phyloP scores from a whole-genome alignment of 2,797 vertebrate genomes.

The Caiman crocodilus region DNA sequence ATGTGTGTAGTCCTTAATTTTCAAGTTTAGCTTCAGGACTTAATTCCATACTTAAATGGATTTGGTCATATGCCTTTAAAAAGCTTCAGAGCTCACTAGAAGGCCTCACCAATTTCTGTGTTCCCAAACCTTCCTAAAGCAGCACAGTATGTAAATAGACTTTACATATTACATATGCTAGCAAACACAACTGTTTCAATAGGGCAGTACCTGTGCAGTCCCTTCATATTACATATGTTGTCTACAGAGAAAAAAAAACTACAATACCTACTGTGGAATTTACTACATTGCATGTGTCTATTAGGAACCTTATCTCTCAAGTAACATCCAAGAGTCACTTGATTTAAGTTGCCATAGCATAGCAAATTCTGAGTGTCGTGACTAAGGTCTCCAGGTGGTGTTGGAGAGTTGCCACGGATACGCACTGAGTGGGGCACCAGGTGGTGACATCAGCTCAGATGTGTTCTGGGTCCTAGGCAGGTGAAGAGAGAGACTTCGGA shows the following conservation, averaged over 20 bases:
- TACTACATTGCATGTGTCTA: conserved; percentile 10
- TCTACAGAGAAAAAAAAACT: conserved; percentile 4
- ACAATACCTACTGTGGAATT: conserved; percentile 26
- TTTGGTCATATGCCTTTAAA: background rate
- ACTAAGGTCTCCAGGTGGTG: no score
- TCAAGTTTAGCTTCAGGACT: background rate
- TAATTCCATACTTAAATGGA: background rate
- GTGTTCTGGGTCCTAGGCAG: no score
- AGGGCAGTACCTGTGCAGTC: background rate
- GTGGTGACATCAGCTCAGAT: no score
- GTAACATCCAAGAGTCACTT: conserved; percentile 18
- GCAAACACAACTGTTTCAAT: background rate
- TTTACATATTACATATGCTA: background rate
- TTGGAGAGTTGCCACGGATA: no score
- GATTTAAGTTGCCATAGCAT: background rate
- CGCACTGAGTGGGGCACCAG: no score
- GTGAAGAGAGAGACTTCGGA: no score
- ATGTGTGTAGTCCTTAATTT: background rate
- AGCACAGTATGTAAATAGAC: background rate
- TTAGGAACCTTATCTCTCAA: conserved; percentile 31
- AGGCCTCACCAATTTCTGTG: background rate
- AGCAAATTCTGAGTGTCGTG: background rate
- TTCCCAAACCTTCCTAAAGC: background rate
- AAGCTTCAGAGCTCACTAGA: background rate
- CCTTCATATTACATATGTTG: background rate